Evolutionary conservation across 1,140 invertebrate species (phyloP), one percentile per base, ranked within the genome.

Genomic region (Pantala flavescens): DNA sequence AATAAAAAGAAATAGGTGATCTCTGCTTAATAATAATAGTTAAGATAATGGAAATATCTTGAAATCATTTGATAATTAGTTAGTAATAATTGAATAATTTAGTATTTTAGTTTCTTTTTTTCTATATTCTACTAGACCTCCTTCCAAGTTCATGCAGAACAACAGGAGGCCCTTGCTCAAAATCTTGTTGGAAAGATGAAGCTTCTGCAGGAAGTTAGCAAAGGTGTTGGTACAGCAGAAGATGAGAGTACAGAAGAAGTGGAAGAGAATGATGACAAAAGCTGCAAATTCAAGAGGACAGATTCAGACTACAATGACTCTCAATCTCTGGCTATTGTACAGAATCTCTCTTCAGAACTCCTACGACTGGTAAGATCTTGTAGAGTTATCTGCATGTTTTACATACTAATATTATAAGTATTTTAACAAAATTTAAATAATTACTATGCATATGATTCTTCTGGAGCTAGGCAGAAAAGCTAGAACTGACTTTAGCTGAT

Each of bases 271-370:
- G 23, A 71, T 21, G n/a, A 24, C 23, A 14, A 19, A 73, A 73
- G 28, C n/a, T 12, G 21, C 19, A 24, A 19, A 24, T 43, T 9
- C 16, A 36, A 23, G 21, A 16, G 16, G 63, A 16, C 11, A 28
- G 70, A 63, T 16, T 0, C 28, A 42, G 43, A 49, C 55, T 24
- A 70, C 70, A 43, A 36, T 49, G 63, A 42, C 19, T 73, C 73
- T 28, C 75, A 72, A 28, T 24, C 78, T 74, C 73, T 80, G 23
- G 79, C 79, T 43, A 78, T 77, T 43, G 79, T 84, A n/a, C 82
- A 84, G 78, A 80, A 83, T 75, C 76, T 84, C 71, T 83, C 83
- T 42, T 77, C 78, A 10, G 80, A 83, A 76, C 78, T 84, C 19
- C 70, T 82, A 5, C 77, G 78, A 70, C 77, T 84, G 79, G 84